Conservation (phyloP, 1,140 invertebrate genomes). For the Heliconius melpomene region DNA sequence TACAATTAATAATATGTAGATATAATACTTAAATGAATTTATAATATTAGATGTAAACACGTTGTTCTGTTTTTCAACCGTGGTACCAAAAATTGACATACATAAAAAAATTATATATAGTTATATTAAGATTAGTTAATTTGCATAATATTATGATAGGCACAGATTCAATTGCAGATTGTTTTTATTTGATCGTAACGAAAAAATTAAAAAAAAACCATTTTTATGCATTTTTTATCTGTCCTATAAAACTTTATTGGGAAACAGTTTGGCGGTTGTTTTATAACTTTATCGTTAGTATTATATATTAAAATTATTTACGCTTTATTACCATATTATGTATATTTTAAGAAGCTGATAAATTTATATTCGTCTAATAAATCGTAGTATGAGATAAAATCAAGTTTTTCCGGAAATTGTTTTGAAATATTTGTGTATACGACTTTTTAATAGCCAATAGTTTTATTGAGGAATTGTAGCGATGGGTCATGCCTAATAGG, state of each 20-base stretch:
- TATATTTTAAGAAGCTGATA: not conserved
- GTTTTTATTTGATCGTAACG: not conserved
- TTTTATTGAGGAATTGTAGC: not conserved
- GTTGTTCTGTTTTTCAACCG: not conserved
- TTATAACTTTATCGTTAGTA: not conserved
- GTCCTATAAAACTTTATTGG: not conserved
- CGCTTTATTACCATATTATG: not conserved
- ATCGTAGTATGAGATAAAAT: not conserved
- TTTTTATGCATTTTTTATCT: constrained; percentile 1
- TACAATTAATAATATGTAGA: too few species aligned
- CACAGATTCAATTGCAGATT: not conserved
- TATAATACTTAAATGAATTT: too few species aligned
- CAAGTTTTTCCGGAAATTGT: not conserved
- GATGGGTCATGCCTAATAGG: not conserved
- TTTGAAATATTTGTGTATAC: not conserved
- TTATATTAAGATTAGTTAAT: not conserved
- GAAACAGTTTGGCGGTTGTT: not conserved
- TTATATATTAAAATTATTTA: not conserved
- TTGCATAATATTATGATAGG: not conserved
- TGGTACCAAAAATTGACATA: not conserved
- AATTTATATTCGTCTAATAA: not conserved
- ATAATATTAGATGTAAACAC: too few species aligned
- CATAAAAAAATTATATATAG: not conserved
- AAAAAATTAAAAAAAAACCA: not conserved
- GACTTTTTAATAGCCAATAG: not conserved